Evolutionary conservation across 92 coral and sea anemone genomes (phyloP), one percentile per base, ranked within the genome.

Genomic region (Bergia sp.): DNA sequence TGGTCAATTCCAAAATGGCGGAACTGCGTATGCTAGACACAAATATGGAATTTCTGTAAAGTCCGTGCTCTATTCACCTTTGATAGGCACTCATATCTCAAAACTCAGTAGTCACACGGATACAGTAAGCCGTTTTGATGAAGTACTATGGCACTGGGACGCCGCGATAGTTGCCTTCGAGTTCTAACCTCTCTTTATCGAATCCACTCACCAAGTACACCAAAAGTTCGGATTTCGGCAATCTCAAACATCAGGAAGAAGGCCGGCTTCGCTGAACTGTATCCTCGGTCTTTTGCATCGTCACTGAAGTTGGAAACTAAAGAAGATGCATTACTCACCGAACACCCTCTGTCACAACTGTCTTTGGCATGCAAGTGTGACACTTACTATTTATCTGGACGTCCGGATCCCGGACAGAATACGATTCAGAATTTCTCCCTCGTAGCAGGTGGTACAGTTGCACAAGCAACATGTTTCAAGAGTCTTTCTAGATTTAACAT

Each of bases 391-490:
- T 84, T 67, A 15, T 36, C 66, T 10, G 66, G 47, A 23, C 58
- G 5, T 20, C 73, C 44, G 37, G 38, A 44, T 42, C 21, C 50
- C 37, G 76, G 29, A 71, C 58, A 69, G 11, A 20, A 23, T 16
- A 72, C 65, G 39, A 84, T 21, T 4, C 69, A 77, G 67, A 67
- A 71, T 47, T 45, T 72, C 40, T 84, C 85, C 10, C 47, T 18
- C 45, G 18, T 20, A 49, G 67, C 74, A 81, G 85, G 42, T 81
- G 36, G 42, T 40, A 38, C 74, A 38, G 74, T 39, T 41, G 18
- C 57, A 21, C 73, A 41, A n/a, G 58, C 72, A 82, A 65, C 87
- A 37, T 64, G 73, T 20, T 40, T 66, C 9, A 67, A 42, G 57
- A 45, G 49, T 21, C 77, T 29, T 84, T 71, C 13, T 12, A 45